A percentile compares a stretch with the other conserved stretches of the same genome.
Evolutionary conservation across 2,113 vertebrate species (phyloP).

Genomic region (Oncorhynchus clarkii): DNA sequence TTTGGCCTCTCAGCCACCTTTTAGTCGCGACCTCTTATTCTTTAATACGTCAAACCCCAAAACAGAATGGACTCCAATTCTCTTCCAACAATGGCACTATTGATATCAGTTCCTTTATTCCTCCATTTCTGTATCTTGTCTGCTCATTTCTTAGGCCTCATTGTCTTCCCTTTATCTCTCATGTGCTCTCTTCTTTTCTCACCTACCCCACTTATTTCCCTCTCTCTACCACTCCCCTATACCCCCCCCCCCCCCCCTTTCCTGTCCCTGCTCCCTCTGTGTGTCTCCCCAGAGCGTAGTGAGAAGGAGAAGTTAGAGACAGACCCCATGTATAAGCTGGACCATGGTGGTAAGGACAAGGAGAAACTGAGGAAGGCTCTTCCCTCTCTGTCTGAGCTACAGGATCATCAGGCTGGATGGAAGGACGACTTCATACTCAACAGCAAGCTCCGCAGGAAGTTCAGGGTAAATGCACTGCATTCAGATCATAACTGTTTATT

Average conservation of each 20-base stretch:
- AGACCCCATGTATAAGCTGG: slow-evolving; percentile 89
- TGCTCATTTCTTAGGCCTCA: background rate
- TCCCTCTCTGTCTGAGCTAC: slow-evolving; percentile 81
- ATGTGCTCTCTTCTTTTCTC: too few relatives aligned
- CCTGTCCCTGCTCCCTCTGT: background rate
- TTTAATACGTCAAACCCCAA: too few relatives aligned
- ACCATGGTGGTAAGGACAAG: slow-evolving; percentile 81
- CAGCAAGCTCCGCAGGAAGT: slow-evolving; percentile 80
- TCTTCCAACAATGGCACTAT: background rate
- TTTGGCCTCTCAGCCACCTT: too few relatives aligned
- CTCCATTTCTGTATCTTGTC: background rate
- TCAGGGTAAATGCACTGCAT: slow-evolving; percentile 69
- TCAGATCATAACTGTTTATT: background rate
- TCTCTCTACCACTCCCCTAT: background rate
- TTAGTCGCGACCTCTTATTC: too few relatives aligned
- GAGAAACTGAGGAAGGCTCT: slow-evolving; percentile 77
- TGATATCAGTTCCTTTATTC: too few relatives aligned
- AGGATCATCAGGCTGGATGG: slow-evolving; percentile 83
- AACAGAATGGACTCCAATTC: too few relatives aligned
- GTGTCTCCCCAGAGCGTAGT: slow-evolving; percentile 68
- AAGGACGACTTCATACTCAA: slow-evolving; percentile 89
- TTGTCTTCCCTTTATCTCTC: background rate
- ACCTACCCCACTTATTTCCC: background rate
- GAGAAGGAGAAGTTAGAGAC: slow-evolving; percentile 88
- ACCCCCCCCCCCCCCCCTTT: background rate